phyloP scores from a whole-genome alignment of 2,113 vertebrate species.

The Chaenogobius annularis region DNA sequence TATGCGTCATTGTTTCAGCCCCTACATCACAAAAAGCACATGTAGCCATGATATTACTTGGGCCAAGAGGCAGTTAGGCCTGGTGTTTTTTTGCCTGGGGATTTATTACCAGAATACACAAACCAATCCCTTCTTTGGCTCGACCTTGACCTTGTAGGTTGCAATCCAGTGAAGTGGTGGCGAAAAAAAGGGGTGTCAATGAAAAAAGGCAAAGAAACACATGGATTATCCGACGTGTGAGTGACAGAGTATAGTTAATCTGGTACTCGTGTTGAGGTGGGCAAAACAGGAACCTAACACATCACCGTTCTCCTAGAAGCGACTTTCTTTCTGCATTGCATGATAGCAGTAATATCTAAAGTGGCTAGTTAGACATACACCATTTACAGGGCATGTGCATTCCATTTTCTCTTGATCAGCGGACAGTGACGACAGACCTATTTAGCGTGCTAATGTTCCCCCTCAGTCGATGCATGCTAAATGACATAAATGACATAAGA shows the following conservation, averaged over 20 bases:
- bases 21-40: too few relatives aligned
- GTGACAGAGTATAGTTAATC: neutral
- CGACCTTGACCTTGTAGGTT: neutral
- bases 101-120: neutral
- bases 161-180: neutral
- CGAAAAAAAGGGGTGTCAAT: neutral
- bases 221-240: neutral
- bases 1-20: too few relatives aligned
- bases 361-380: neutral
- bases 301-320: neutral
- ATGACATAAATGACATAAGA: slow-evolving; percentile 11
- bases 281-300: neutral
- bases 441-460: slow-evolving; percentile 15
- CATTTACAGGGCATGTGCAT: slow-evolving; percentile 17
- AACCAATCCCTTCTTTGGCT: neutral
- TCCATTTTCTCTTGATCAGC: slow-evolving; percentile 10
- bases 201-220: neutral
- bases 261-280: neutral
- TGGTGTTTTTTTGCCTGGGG: too few relatives aligned
- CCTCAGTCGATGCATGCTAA: slow-evolving; percentile 15
- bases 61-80: too few relatives aligned
- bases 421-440: neutral
- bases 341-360: slow-evolving; percentile 13
- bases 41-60: too few relatives aligned
- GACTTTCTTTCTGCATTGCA: neutral